These are phyloP conservation scores for Habropoda laboriosa DNA, from an alignment of 1,140 invertebrate species.

Conservation along the genomic window DNA sequence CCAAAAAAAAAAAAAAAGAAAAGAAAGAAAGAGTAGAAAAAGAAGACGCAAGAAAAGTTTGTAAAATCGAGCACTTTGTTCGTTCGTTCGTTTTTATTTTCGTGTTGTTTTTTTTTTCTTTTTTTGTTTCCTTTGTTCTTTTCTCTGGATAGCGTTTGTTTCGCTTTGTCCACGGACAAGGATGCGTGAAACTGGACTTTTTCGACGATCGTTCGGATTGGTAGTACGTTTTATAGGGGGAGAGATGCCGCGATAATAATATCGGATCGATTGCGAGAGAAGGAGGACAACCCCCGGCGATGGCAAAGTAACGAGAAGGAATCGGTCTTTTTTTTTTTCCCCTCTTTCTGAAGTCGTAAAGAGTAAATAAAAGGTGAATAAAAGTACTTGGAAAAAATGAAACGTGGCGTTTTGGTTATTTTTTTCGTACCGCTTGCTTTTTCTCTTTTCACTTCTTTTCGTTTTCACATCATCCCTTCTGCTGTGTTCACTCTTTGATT, in stretches of 20 bases:
- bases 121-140: not conserved
- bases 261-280: constrained; percentile 49
- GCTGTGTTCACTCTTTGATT: not conserved
- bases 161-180: constrained; percentile 35
- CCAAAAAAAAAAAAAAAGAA: constrained; percentile 33
- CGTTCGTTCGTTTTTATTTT: constrained; percentile 11
- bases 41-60: constrained; percentile 45
- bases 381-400: constrained; percentile 72
- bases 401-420: constrained; percentile 60
- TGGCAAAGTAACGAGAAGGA: constrained; percentile 41
- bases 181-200: constrained; percentile 25
- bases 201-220: constrained; percentile 21
- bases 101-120: not conserved
- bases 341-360: constrained; percentile 62
- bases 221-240: constrained; percentile 20
- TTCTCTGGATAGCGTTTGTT: not conserved
- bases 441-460: not conserved
- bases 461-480: not conserved
- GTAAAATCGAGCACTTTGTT: constrained; percentile 6
- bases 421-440: constrained; percentile 53
- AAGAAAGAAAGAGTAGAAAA: constrained; percentile 31
- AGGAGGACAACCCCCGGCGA: constrained; percentile 38
- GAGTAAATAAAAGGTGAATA: constrained; percentile 73
- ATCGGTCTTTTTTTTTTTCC: constrained; percentile 48
- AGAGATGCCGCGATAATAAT: constrained; percentile 9